Conservation (phyloP, 2,888 invertebrate genomes). For the Serripes groenlandicus region DNA sequence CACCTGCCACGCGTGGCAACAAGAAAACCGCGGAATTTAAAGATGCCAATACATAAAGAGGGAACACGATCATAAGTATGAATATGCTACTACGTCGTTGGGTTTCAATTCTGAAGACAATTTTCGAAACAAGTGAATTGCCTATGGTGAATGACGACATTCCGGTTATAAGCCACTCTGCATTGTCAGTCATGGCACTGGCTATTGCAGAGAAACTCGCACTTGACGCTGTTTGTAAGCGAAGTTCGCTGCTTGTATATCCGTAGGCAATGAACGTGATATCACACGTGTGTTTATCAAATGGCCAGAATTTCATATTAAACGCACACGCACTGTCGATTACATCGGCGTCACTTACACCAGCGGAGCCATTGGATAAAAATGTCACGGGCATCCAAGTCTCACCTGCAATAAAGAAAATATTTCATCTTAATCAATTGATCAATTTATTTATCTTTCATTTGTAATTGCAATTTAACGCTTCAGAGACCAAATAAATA, state of each 20-base stretch:
- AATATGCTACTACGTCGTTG: not conserved
- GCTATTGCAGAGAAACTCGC: not conserved
- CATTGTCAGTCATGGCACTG: not conserved
- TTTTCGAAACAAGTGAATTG: not conserved
- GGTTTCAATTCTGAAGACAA: not conserved
- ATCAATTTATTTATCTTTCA: too few species aligned
- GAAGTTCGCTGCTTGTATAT: not conserved
- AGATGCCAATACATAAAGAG: not conserved
- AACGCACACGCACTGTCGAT: constrained; percentile 33
- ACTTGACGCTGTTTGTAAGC: not conserved
- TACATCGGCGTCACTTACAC: constrained; percentile 7
- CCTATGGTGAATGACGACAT: not conserved
- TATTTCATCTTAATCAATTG: too few species aligned
- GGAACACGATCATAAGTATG: constrained; percentile 5
- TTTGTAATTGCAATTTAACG: too few species aligned
- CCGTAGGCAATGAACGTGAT: not conserved
- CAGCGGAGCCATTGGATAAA: constrained; percentile 16
- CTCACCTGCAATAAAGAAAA: constrained; percentile 17
- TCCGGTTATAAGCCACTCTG: constrained; percentile 3
- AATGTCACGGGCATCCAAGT: constrained; percentile 25
- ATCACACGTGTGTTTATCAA: constrained; percentile 13
- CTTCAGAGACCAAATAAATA: too few species aligned
- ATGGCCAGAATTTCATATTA: constrained; percentile 39
- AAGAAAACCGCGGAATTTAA: constrained; percentile 19
- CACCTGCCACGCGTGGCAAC: constrained; percentile 24